phyloP scores from a whole-genome alignment of 2,888 invertebrate species.

The Trichopria drosophilae region DNA sequence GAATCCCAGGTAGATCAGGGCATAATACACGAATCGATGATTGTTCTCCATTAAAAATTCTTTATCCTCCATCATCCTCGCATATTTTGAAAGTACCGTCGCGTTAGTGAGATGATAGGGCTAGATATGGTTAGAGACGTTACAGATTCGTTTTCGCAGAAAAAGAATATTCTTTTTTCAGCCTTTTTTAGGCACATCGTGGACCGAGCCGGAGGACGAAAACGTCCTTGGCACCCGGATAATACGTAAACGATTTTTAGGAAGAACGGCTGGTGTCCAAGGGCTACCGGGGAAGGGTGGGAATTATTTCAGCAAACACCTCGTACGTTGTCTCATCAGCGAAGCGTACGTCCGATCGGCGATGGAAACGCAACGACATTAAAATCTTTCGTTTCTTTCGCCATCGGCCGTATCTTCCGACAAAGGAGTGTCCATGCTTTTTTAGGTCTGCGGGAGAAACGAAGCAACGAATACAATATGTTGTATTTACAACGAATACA shows the following conservation, averaged over 20 bases:
- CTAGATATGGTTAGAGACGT: slow-evolving; percentile 42
- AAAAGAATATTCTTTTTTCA: slow-evolving; percentile 50
- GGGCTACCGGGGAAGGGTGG: slow-evolving; percentile 32
- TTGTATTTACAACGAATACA: too few relatives aligned
- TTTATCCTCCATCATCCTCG: neutral
- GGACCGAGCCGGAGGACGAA: slow-evolving; percentile 49
- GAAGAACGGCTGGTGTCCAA: slow-evolving; percentile 26
- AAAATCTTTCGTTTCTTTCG: too few relatives aligned
- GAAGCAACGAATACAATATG: slow-evolving; percentile 35
- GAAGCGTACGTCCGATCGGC: too few relatives aligned
- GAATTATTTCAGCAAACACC: slow-evolving; percentile 33
- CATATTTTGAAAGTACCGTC: neutral
- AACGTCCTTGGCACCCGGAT: slow-evolving; percentile 26
- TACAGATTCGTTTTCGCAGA: slow-evolving; percentile 49
- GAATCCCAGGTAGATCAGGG: slow-evolving; percentile 11
- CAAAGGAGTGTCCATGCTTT: slow-evolving; percentile 25
- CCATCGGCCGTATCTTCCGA: too few relatives aligned
- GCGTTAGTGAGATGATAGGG: neutral
- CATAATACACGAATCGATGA: neutral
- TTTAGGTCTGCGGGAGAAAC: slow-evolving; percentile 47
- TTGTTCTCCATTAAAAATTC: neutral
- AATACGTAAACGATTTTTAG: slow-evolving; percentile 37
- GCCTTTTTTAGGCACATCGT: slow-evolving; percentile 56
- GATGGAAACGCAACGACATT: too few relatives aligned
- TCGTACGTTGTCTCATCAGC: too few relatives aligned